A percentile compares a stretch with the other conserved stretches of the same genome.
Evolutionary conservation across 2,888 invertebrate genomes (phyloP).

Genomic region (Oscheius myriophilus): DNA sequence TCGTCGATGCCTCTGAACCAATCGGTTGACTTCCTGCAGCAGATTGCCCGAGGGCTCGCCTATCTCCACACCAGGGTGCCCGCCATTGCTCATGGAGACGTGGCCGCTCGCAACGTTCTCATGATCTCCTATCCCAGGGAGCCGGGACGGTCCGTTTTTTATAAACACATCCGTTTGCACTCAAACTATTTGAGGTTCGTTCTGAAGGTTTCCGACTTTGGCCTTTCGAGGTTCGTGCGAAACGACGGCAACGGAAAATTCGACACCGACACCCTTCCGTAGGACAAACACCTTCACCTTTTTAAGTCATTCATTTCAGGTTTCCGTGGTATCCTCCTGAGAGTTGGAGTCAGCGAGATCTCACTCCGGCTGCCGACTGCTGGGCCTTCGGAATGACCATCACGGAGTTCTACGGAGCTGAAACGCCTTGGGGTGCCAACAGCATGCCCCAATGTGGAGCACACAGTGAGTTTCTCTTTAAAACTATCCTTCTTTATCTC

Average conservation of each 20-base stretch:
- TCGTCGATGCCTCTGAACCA: slow-evolving; percentile 33
- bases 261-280: slow-evolving; percentile 47
- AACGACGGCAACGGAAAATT: slow-evolving; percentile 43
- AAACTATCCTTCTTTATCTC: too few species aligned
- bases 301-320: slow-evolving; percentile 8
- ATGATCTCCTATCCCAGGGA: slow-evolving; percentile 78
- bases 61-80: slow-evolving; percentile 99
- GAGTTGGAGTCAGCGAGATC: neutral
- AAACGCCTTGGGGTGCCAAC: neutral
- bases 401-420: slow-evolving; percentile 7
- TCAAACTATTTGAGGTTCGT: slow-evolving; percentile 33
- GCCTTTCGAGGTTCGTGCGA: slow-evolving; percentile 48
- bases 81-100: slow-evolving; percentile 94
- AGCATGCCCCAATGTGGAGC: too few species aligned
- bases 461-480: too few species aligned
- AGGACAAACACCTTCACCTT: neutral
- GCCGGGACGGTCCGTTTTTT: slow-evolving; percentile 27
- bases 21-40: slow-evolving; percentile 43
- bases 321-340: slow-evolving; percentile 60
- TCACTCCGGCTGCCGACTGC: too few species aligned
- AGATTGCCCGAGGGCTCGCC: slow-evolving; percentile 77
- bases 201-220: slow-evolving; percentile 56
- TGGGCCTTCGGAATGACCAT: too few species aligned
- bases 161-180: neutral
- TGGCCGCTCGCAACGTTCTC: slow-evolving; percentile 99